Evolutionary conservation across 2,888 invertebrate species (phyloP), one percentile per base, ranked within the genome.

Genomic region (Hofmannophila pseudospretella): DNA sequence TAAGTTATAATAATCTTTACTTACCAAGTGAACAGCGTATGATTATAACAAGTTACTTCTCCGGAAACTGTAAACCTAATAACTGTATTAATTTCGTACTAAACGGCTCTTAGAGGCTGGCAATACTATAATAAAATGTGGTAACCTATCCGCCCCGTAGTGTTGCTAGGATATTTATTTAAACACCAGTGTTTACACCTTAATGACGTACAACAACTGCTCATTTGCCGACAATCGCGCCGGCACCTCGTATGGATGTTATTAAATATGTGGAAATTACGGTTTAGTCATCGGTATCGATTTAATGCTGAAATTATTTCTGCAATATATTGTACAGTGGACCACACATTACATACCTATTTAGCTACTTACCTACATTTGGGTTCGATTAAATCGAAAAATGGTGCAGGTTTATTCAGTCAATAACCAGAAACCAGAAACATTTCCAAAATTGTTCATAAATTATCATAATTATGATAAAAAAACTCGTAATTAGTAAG

Each of bases 101-200:
- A 34, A 38, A 38, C 22, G 25, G n/a, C 9, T 25, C 3, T 33
- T 23, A 13, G 13, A 13, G n/a, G 13, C 37, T 61, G 47, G 70
- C 67, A 72, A 67, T 63, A 58, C 60, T 12, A 39, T 36, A 51
- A 54, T 47, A 56, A 60, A 67, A 61, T 47, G 57, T 64, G 44
- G 67, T 60, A 60, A 65, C 45, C 44, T 59, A 65, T 51, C 56
- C 49, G 49, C 45, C 44, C 53, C 46, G 45, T 59, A 66, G 66
- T 63, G 38, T 49, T 55, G 47, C 48, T 51, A 41, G 45, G 59
- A 63, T 71, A 74, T 77, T 75, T 76, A 75, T 75, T 65, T 67
- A 72, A 70, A 71, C 65, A 67, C 58, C 47, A 60, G 70, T 73
- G 61, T 74, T 76, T 71, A 70, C 55, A 53, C 50, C 60, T 51